Evolutionary conservation across 2,888 invertebrate genomes (phyloP).

Genomic region (Lycophotia porphyrea): DNA sequence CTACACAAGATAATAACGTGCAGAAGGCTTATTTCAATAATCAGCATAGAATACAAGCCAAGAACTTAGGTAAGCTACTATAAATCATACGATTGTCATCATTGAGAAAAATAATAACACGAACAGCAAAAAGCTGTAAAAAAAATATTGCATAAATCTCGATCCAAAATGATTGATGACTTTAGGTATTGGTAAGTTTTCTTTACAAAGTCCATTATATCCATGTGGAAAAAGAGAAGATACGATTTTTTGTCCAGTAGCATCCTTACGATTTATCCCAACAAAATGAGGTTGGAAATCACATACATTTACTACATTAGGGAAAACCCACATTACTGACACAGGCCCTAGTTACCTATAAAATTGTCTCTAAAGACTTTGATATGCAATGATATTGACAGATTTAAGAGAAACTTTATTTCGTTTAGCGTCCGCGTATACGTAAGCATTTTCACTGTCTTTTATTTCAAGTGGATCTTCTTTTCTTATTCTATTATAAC

Average conservation of each 20-base stretch:
- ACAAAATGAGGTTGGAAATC: neutral
- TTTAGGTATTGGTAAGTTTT: neutral
- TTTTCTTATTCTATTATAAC: constrained; percentile 18
- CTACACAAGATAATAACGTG: neutral
- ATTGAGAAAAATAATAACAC: neutral
- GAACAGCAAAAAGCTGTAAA: too few species aligned
- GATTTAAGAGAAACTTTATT: neutral
- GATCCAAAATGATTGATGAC: neutral
- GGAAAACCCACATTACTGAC: neutral
- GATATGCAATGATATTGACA: neutral
- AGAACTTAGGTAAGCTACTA: neutral
- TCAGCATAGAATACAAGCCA: neutral
- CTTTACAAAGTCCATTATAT: neutral
- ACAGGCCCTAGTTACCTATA: neutral
- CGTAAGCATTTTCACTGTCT: neutral
- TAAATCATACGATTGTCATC: neutral
- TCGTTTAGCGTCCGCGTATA: neutral
- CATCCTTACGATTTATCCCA: neutral
- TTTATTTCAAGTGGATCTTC: constrained; percentile 37
- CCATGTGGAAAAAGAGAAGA: neutral
- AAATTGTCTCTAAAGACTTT: neutral
- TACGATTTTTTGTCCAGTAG: neutral
- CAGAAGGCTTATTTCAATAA: constrained; percentile 41
- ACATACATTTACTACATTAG: neutral
- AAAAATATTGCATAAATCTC: neutral